These are phyloP conservation scores for Galerucella pusilla DNA, from an alignment of 2,888 invertebrate genomes.

Conservation along the genomic window DNA sequence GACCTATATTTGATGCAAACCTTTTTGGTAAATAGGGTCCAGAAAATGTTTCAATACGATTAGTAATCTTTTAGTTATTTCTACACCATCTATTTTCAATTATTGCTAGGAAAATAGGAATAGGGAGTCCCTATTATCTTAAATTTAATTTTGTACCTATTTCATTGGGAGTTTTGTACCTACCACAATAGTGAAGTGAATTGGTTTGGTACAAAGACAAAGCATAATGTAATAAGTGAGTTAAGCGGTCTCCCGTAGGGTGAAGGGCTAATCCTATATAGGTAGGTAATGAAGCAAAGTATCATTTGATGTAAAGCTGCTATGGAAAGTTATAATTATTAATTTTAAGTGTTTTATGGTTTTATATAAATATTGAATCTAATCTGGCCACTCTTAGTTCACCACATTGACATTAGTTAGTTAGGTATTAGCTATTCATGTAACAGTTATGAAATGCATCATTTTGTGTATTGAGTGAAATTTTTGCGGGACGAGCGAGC, in stretches of 20 bases:
- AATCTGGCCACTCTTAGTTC: no score
- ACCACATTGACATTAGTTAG: no score
- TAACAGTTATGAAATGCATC: no score
- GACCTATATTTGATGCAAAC: no score
- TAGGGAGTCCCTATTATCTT: background rate
- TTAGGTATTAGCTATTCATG: no score
- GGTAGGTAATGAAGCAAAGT: conserved; percentile 54
- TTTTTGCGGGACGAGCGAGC: no score
- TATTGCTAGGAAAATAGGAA: background rate
- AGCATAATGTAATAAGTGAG: conserved; percentile 47
- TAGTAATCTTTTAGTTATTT: background rate
- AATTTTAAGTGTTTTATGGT: background rate
- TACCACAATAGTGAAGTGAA: conserved; percentile 39
- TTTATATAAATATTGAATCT: background rate
- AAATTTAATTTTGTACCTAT: conserved; percentile 4
- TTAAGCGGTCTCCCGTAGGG: conserved; percentile 62
- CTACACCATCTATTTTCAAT: background rate
- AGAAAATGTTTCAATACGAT: no score
- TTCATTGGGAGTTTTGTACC: background rate
- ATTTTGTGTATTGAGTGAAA: no score
- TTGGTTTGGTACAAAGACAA: conserved; percentile 47
- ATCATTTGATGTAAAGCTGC: conserved; percentile 23
- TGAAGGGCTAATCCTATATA: conserved; percentile 49
- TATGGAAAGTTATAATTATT: conserved; percentile 1
- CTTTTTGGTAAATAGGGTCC: no score